Conservation (phyloP, 2,797 vertebrate species). For the Vespertilio murinus region DNA sequence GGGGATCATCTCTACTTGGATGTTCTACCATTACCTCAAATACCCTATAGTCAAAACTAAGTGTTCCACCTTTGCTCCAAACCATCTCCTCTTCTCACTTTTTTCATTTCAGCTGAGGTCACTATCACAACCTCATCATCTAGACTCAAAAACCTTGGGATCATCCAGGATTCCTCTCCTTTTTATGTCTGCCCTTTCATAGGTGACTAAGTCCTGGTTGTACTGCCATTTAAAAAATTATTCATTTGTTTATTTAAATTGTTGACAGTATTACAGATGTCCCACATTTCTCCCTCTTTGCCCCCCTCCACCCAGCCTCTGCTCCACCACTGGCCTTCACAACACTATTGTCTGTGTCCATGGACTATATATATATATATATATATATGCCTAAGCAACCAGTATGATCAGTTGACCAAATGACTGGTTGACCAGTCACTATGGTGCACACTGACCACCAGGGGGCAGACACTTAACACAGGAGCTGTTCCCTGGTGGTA, state of each 20-base stretch:
- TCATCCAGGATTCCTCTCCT: neutral
- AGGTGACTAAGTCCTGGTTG: neutral
- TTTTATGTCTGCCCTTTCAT: neutral
- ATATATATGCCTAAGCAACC: too few species aligned
- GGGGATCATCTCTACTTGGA: slow-evolving; percentile 34
- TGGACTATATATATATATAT: neutral
- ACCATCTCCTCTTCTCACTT: neutral
- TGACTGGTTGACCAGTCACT: too few species aligned
- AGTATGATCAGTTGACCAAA: too few species aligned
- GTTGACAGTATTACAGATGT: neutral
- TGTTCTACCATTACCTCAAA: neutral
- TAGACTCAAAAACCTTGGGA: neutral
- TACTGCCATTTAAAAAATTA: neutral
- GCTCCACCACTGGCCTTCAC: neutral
- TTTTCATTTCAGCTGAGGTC: neutral
- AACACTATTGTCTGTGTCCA: neutral
- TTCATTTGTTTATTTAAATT: neutral
- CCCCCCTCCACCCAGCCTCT: neutral
- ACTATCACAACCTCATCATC: neutral
- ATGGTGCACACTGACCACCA: too few species aligned
- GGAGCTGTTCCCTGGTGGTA: too few species aligned
- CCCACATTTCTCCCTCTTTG: neutral
- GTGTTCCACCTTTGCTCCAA: slow-evolving; percentile 23
- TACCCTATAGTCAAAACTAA: slow-evolving; percentile 2
- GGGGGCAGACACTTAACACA: too few species aligned